phyloP scores from a whole-genome alignment of 2,888 invertebrate genomes.

The Dascillus cervinus region DNA sequence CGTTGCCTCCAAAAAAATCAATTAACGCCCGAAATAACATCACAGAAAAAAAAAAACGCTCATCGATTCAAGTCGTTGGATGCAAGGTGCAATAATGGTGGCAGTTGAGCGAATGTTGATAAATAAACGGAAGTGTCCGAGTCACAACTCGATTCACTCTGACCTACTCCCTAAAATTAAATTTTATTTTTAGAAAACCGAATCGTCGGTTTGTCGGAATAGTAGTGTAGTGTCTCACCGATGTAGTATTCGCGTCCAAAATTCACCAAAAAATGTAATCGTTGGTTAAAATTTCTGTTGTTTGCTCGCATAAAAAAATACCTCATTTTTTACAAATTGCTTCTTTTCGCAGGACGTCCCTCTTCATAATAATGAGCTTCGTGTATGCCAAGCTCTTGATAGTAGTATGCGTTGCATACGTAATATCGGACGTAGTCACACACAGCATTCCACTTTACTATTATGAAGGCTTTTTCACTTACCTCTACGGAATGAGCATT shows the following conservation, averaged over 20 bases:
- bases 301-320: no score
- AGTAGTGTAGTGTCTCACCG: conserved; percentile 8
- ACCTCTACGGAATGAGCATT: conserved; percentile 88
- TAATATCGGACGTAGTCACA: conserved; percentile 90
- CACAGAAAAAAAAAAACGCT: no score
- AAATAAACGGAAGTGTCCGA: neutral
- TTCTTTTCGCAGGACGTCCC: conserved; percentile 75
- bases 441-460: conserved; percentile 86
- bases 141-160: conserved; percentile 7
- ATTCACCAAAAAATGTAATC: conserved; percentile 1
- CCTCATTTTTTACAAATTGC: no score
- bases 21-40: no score
- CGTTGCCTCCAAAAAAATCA: no score
- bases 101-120: no score
- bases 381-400: conserved; percentile 92
- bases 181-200: conserved; percentile 15
- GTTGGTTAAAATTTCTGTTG: neutral
- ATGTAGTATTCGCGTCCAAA: conserved; percentile 2
- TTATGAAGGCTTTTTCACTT: conserved; percentile 93
- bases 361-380: conserved; percentile 93
- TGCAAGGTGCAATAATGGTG: no score
- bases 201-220: no score
- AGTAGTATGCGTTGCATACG: conserved; percentile 88
- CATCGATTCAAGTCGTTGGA: no score
- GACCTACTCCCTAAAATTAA: conserved; percentile 16